Conservation (phyloP, 2,888 invertebrate genomes). For the Lordiphosa andalusiaca region DNA sequence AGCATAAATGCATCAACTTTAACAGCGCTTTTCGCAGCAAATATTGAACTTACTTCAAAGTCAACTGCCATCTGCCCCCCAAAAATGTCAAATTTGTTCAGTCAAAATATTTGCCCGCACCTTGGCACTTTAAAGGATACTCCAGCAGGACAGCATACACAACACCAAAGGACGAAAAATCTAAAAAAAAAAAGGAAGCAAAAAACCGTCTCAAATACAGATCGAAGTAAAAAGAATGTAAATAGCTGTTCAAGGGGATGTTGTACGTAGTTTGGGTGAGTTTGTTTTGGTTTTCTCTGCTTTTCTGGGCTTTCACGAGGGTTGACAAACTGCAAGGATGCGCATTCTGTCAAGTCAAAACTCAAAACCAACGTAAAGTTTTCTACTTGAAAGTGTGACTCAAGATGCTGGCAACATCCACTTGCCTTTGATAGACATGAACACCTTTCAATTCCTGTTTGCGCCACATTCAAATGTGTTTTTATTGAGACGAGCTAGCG, state of each 20-base stretch:
- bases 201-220: constrained; percentile 46
- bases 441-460: constrained; percentile 59
- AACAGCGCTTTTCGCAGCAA: too few relatives aligned
- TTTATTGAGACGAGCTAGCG: constrained; percentile 65
- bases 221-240: constrained; percentile 62
- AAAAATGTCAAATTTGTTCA: constrained; percentile 36
- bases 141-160: constrained; percentile 19
- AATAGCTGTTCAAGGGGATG: constrained; percentile 36
- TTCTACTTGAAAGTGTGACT: constrained; percentile 53
- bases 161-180: constrained; percentile 24
- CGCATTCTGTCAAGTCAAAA: constrained; percentile 26
- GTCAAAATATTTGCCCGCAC: constrained; percentile 53
- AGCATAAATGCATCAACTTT: too few relatives aligned
- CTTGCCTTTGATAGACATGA: constrained; percentile 56
- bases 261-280: constrained; percentile 33
- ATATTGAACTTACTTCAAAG: too few relatives aligned
- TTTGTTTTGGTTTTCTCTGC: constrained; percentile 37
- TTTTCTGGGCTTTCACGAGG: constrained; percentile 55
- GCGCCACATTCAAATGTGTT: constrained; percentile 65
- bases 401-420: constrained; percentile 7
- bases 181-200: not conserved
- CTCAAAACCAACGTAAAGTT: constrained; percentile 59
- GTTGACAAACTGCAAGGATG: constrained; percentile 62
- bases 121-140: constrained; percentile 55
- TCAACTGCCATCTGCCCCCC: not conserved